Base-by-base conservation (phyloP, 2,113 vertebrate genomes). In the Poeciliopsis turrubarensis region DNA sequence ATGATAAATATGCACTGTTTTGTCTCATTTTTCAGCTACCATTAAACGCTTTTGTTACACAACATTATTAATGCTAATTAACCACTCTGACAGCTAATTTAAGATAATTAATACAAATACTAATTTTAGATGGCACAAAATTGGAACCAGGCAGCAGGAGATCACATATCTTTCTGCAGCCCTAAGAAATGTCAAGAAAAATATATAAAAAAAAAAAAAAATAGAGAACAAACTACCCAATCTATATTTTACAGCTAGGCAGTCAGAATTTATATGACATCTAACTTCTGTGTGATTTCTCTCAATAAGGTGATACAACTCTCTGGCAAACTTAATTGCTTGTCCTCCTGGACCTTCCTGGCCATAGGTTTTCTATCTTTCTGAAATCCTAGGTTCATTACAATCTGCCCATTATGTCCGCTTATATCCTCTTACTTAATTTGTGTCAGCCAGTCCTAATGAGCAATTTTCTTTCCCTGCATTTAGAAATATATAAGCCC, bases 11-110 rank as follows among this genome's bases (percentile, higher is more conserved):
- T 84, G 74, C 90, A 77, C 65, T 88, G 81, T 90, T 90, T 89
- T 72, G 14, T 81, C 86, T 85, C 83, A 93, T 94, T 93, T 92
- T 91, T 94, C 89, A 93, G 88, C 87, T 84, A 86, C 81, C 83
- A 76, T 85, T 87, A 87, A 90, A 85, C 65, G 83, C 60, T 85
- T 87, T 79, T 84, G 79, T 79, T 87, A 88, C 85, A 89, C 89
- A 89, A 88, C 90, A 94, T 95, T 93, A 93, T 93, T 94, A 91
- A 93, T 88, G 81, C 85, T 94, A 94, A 95, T 94, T 92, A 93
- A 91, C 83, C 80, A 88, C 90, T 91, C 63, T 94, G 94, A 93
- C 93, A 93, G 88, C 91, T 94, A 84, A 94, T 94, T 94, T 91
- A 89, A 91, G 81, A 93, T 94, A 92, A 94, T 94, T 92, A 93